Evolutionary conservation across 2,113 vertebrate species (phyloP), one percentile per base, ranked within the genome.

Genomic region (Serinus canaria): DNA sequence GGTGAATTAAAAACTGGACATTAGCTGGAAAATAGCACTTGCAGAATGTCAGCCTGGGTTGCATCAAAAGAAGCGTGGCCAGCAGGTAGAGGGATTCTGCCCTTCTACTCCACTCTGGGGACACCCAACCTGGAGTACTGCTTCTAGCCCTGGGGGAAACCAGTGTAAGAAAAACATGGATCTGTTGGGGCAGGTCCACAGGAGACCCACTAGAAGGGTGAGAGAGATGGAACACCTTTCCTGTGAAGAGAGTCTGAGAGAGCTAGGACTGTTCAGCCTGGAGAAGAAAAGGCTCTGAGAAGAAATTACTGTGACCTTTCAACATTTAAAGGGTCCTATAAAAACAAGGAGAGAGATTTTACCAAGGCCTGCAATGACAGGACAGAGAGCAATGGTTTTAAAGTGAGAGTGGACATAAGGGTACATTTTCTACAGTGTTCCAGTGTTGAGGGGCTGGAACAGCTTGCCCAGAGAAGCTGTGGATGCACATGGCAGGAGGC

Each of bases 11-110:
- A 78, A 74, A 30, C 44, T 60, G 35, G 12, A 31, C 7, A 9
- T 31, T 14, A 78, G 5, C 18, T 10, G 1, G 11, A 67, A 72
- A 67, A 20, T 8, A 6, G 2, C 11, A 6, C 17, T 47, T 19
- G 11, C 17, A 92, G 47, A 83, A 83, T 60, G 6, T 23, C 15
- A 58, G 2, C 9, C 31, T 27, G 15, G 20, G 8, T 20, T 62
- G 20, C 11, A 75, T 47, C 2, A 58, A 22, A 67, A 67, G 22
- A 18, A 70, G 7, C 0, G 0, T 22, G 15, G 25, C 3, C 23
- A 75, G 17, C 16, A 55, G 14, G 13, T 13, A 0, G 0, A 83
- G 46, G 11, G 13, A 62, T 62, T 67, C 28, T 60, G 2, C 15
- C 37, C 24, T 25, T 73, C 56, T 60, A 1, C 30, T 47, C 10